A percentile compares a stretch with the other conserved stretches of the same genome.
Evolutionary conservation across 2,797 vertebrate species (phyloP).

Genomic region (Trachurus trachurus): DNA sequence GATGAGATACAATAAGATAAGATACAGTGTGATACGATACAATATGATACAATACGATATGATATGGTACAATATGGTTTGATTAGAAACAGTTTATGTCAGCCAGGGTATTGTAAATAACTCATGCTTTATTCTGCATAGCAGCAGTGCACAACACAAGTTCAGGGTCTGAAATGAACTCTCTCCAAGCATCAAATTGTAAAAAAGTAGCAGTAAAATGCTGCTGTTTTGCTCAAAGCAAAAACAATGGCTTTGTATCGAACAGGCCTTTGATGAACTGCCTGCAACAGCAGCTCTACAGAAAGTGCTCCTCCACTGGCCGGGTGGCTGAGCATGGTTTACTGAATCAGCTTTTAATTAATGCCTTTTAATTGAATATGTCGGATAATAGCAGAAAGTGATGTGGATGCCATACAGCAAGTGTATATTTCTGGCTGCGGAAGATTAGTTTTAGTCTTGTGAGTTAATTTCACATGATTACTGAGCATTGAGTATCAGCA

Average conservation of each 20-base stretch:
- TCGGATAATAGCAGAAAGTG: constrained; percentile 23
- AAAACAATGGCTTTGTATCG: constrained; percentile 51
- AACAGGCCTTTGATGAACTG: constrained; percentile 58
- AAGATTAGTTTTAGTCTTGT: background rate
- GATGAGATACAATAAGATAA: too few relatives aligned
- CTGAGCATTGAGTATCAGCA: background rate
- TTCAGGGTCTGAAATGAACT: constrained; percentile 27
- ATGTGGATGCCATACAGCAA: background rate
- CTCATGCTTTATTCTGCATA: background rate
- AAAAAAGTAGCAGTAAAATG: constrained; percentile 50
- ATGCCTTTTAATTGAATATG: constrained; percentile 55
- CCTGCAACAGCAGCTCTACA: constrained; percentile 34
- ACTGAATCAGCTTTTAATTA: constrained; percentile 59
- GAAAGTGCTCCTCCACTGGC: constrained; percentile 30
- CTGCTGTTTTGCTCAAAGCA: constrained; percentile 38
- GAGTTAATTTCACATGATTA: background rate
- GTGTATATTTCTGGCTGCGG: background rate
- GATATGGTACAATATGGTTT: too few relatives aligned
- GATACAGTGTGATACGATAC: too few relatives aligned
- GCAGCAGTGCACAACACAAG: background rate
- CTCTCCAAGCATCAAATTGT: constrained; percentile 27
- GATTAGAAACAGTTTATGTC: too few relatives aligned
- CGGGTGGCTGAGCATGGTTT: constrained; percentile 42
- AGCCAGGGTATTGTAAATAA: too few relatives aligned
- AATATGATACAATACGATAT: too few relatives aligned